Base-by-base conservation (phyloP, 2,888 invertebrate species). In the Fragum whitleyi region DNA sequence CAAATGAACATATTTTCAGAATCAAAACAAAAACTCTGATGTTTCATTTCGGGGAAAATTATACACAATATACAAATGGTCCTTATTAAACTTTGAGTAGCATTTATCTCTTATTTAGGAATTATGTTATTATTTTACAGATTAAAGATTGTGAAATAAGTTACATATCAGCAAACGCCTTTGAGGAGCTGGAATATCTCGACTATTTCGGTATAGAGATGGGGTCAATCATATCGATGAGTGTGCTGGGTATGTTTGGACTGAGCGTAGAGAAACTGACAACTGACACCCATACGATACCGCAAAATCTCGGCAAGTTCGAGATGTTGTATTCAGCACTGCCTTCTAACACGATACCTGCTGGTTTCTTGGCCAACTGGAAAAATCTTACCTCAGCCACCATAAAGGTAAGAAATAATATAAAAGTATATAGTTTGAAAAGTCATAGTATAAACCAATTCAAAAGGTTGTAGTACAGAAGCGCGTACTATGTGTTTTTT, bases 191-290 rank as follows among this genome's bases (percentile, higher is more conserved):
- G 14, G 86, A 78, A n/a, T 77, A 79, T 26, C 71, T 89, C 26
- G 87, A 89, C 61, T 85, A 82, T 39, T 87, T 89, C 65, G 76
- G 76, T 11, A 75, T 87, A 9, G 77, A 83, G 21, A 84, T 85
- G 3, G 87, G 89, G 2, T 73, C 75, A 16, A 73, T 84, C 36
- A 72, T 77, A 29, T n/a, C 61, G 1, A 65, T 81, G 7, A 76
- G 83, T 62, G 59, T 79, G 1, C 61, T 86, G 62, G 81, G 83
- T 26, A 61, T 79, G 70, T 67, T 69, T 2, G 82, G 83, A 19
- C 68, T 88, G 6, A 82, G 72, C 32, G 78, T 88, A 21, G 81
- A 81, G 42, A 76, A 79, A 55, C 74, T 86, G 71, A 59, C 77
- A 11, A 72, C 57, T 7, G 81, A 78, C 9, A 42, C 68, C 9